phyloP scores from a whole-genome alignment of 2,797 vertebrate genomes.

The Argya squamiceps region DNA sequence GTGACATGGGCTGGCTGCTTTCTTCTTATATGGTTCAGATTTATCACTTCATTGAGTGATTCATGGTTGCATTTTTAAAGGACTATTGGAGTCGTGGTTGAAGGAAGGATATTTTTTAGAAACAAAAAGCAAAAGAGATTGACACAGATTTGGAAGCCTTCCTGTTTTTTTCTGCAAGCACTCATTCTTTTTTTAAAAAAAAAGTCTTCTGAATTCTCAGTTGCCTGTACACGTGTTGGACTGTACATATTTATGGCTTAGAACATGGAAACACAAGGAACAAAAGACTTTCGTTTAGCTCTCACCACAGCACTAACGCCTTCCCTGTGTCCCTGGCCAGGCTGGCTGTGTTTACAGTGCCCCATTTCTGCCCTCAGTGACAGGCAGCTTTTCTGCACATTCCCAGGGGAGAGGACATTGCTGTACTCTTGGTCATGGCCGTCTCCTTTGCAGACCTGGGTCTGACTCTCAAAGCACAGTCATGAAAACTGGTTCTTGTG shows the following conservation, averaged over 20 bases:
- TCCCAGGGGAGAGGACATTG: background rate
- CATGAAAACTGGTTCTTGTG: background rate
- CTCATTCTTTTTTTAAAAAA: background rate
- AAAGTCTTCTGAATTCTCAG: background rate
- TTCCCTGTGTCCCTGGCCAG: background rate
- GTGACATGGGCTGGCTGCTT: background rate
- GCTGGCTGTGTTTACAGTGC: background rate
- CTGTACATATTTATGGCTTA: background rate
- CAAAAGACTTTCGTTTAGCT: background rate
- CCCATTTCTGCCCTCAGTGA: background rate
- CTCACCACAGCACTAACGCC: background rate
- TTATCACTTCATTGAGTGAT: slow-evolving; percentile 31
- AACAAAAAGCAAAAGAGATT: background rate
- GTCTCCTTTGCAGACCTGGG: background rate
- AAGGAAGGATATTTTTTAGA: background rate
- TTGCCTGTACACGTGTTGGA: background rate
- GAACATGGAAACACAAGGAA: background rate
- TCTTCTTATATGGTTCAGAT: slow-evolving; percentile 1
- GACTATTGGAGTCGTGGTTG: slow-evolving; percentile 8
- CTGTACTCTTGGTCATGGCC: background rate
- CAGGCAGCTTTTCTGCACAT: background rate
- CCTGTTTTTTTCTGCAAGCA: background rate
- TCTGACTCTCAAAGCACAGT: background rate
- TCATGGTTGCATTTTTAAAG: slow-evolving; percentile 13
- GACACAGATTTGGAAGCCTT: background rate